phyloP scores from a whole-genome alignment of 2,797 vertebrate genomes.

The Eidolon dupreanum region DNA sequence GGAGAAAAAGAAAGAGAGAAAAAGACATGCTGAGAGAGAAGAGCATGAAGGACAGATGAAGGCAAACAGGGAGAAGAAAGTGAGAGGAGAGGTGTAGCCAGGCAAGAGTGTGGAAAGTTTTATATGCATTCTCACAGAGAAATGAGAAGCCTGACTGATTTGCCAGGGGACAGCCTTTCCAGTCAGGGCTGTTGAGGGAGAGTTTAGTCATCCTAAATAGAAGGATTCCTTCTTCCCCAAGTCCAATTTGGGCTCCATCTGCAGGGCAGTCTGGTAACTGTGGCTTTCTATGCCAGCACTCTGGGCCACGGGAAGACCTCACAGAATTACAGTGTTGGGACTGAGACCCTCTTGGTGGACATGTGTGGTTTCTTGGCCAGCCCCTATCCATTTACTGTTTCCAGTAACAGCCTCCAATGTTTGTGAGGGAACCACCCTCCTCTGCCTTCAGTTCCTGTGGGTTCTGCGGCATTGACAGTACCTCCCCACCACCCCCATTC shows the following conservation, averaged over 20 bases:
- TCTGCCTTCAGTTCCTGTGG: background rate
- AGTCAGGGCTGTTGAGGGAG: background rate
- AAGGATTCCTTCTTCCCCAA: background rate
- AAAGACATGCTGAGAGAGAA: background rate
- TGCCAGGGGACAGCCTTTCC: background rate
- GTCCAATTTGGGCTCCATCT: background rate
- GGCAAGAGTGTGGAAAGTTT: background rate
- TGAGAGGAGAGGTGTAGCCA: background rate
- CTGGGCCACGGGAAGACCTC: background rate
- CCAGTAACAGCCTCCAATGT: constrained; percentile 29
- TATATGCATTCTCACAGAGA: background rate
- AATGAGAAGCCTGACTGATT: background rate
- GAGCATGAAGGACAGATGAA: background rate
- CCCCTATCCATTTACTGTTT: constrained; percentile 15
- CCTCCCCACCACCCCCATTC: background rate
- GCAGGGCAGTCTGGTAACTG: background rate
- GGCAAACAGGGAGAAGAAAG: background rate
- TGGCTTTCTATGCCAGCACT: background rate
- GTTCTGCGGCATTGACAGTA: background rate
- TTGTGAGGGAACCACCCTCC: background rate
- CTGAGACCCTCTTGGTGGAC: background rate
- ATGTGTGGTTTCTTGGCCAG: constrained; percentile 24
- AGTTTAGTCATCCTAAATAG: background rate
- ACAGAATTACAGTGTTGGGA: background rate
- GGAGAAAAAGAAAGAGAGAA: background rate